Evolutionary conservation across 2,888 invertebrate genomes (phyloP).

Genomic region (Schrankia costaestrigalis): DNA sequence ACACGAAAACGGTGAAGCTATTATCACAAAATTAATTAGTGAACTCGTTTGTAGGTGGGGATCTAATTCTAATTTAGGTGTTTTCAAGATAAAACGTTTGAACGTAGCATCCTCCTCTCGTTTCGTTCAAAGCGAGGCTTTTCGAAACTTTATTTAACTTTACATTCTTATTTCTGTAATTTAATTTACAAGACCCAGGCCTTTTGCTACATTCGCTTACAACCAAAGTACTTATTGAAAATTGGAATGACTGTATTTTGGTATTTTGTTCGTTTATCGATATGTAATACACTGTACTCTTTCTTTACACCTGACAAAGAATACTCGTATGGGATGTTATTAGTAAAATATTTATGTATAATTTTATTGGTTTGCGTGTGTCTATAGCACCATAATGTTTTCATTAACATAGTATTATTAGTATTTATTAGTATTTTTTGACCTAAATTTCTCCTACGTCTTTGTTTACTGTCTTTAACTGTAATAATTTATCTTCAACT

Average conservation of each 20-base stretch:
- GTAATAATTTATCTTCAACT: too few relatives aligned
- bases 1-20: slow-evolving; percentile 42
- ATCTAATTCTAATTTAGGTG: slow-evolving; percentile 57
- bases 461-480: too few relatives aligned
- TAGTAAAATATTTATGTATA: too few relatives aligned
- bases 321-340: too few relatives aligned
- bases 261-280: background rate
- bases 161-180: slow-evolving; percentile 42
- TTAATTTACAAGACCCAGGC: slow-evolving; percentile 35
- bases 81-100: slow-evolving; percentile 45
- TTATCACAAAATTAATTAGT: slow-evolving; percentile 61
- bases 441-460: too few relatives aligned
- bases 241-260: slow-evolving; percentile 9
- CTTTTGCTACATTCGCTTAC: slow-evolving; percentile 29
- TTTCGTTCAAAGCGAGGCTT: slow-evolving; percentile 36
- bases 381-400: too few relatives aligned
- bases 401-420: too few relatives aligned
- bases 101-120: slow-evolving; percentile 28
- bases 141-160: slow-evolving; percentile 39
- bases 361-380: too few relatives aligned
- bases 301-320: too few relatives aligned
- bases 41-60: slow-evolving; percentile 51
- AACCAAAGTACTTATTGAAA: slow-evolving; percentile 13
- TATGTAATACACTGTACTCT: background rate
- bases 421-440: too few relatives aligned